A percentile compares a stretch with the other conserved stretches of the same genome.
Conservation (phyloP, 1,140 invertebrate genomes). For the Listronotus bonariensis region DNA sequence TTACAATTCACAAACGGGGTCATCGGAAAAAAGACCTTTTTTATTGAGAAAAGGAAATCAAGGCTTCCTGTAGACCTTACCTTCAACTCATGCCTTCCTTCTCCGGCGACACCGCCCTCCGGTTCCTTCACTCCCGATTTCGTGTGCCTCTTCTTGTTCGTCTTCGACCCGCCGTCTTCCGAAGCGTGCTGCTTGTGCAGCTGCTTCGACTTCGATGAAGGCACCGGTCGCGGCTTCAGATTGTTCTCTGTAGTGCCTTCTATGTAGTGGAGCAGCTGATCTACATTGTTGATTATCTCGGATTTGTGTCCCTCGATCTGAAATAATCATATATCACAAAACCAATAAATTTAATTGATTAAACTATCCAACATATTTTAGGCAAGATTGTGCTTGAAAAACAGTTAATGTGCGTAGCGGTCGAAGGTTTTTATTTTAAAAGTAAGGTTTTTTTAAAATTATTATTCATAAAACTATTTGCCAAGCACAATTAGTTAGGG, state of each 20-base stretch:
- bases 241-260: constrained; percentile 53
- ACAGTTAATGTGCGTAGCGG: no score
- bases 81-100: constrained; percentile 23
- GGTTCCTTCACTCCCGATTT: constrained; percentile 36
- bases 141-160: constrained; percentile 35
- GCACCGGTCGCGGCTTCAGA: constrained; percentile 32
- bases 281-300: constrained; percentile 56
- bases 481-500: no score
- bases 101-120: constrained; percentile 34
- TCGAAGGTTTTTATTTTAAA: no score
- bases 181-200: constrained; percentile 45
- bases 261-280: constrained; percentile 60
- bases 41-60: no score
- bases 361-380: no score
- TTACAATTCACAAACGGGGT: no score
- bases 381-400: no score
- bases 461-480: no score
- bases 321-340: no score
- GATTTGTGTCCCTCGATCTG: constrained; percentile 50
- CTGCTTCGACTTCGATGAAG: constrained; percentile 45
- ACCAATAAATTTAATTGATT: no score
- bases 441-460: no score
- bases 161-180: constrained; percentile 38
- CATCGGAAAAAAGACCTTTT: no score
- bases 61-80: constrained; percentile 3